Evolutionary conservation across 2,113 vertebrate genomes (phyloP), one percentile per base, ranked within the genome.

Genomic region (Lethenteron reissneri): DNA sequence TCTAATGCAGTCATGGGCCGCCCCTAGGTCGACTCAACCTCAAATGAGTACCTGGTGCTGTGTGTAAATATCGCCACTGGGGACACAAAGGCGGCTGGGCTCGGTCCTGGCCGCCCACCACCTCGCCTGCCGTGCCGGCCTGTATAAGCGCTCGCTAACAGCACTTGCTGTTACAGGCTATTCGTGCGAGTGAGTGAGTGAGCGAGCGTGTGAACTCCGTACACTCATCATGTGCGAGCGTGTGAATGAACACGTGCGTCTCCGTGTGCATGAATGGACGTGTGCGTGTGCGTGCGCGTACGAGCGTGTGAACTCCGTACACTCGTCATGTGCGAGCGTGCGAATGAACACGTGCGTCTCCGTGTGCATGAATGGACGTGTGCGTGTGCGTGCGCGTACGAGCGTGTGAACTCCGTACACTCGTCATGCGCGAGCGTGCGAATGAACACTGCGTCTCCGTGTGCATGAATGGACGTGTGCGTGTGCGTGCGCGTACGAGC

Each of bases 321-420:
- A 13, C 81, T 97, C 94, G 4, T 82, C 81, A 41, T 41, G 25
- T 4, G 25, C 25, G 25, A 41, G 25, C 25, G 62, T 68, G 62
- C 9, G 21, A 11, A 68, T 68, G 17, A 3, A 14, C 17, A 64
- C 60, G 60, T 64, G 60, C 17, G 60, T 4, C 14, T 64, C 3
- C 17, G 60, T 64, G 60, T 64, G 60, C 17, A 2, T 64, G 60
- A 15, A 17, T 6, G 60, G 3, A 17, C 17, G 60, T 64, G 60
- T 64, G 60, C 17, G 60, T 64, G 60, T 3, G 60, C 17, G 60
- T 64, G 60, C 17, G 60, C 3, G 60, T 64, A 13, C 25, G 25
- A 41, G 25, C 25, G 25, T 41, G 25, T 41, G 25, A 41, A 41
- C 25, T 41, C 25, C 25, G 25, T 41, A 41, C 25, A 41, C 25